Evolutionary conservation across 2,797 vertebrate genomes (phyloP).

Genomic region (Ptychadena robeensis): DNA sequence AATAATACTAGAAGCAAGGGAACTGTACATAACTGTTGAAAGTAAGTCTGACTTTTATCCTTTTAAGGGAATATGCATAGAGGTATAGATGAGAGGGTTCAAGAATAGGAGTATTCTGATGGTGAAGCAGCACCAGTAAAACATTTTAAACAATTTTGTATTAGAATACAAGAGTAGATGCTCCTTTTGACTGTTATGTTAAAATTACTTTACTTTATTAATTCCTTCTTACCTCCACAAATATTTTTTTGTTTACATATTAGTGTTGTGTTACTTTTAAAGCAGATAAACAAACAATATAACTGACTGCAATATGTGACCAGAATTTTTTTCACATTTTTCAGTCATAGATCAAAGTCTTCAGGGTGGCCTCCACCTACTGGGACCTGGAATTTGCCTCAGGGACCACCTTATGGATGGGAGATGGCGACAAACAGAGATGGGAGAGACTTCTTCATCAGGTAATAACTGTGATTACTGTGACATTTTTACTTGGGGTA

Average conservation of each 20-base stretch:
- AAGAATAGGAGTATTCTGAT: too few species aligned
- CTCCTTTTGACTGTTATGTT: too few species aligned
- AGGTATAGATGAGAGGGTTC: too few species aligned
- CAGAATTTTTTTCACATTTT: neutral
- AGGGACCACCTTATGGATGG: constrained; percentile 94
- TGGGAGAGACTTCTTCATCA: constrained; percentile 94
- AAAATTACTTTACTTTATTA: neutral
- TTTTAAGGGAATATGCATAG: too few species aligned
- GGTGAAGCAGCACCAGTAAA: too few species aligned
- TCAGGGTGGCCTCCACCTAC: constrained; percentile 90
- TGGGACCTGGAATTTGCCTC: constrained; percentile 88
- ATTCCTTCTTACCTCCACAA: neutral
- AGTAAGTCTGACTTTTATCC: too few species aligned
- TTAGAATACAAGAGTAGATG: too few species aligned
- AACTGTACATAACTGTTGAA: too few species aligned
- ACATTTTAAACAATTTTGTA: too few species aligned
- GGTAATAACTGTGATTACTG: constrained; percentile 71
- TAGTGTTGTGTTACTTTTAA: neutral
- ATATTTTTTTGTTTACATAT: too few species aligned
- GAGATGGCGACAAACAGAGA: constrained; percentile 95
- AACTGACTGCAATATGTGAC: neutral
- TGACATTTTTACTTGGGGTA: neutral
- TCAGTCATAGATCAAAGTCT: constrained; percentile 93
- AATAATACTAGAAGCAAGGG: too few species aligned
- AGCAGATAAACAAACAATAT: neutral